Base-by-base conservation (phyloP, 2,888 invertebrate species). In the Ashinkailepas kermadecensis region DNA sequence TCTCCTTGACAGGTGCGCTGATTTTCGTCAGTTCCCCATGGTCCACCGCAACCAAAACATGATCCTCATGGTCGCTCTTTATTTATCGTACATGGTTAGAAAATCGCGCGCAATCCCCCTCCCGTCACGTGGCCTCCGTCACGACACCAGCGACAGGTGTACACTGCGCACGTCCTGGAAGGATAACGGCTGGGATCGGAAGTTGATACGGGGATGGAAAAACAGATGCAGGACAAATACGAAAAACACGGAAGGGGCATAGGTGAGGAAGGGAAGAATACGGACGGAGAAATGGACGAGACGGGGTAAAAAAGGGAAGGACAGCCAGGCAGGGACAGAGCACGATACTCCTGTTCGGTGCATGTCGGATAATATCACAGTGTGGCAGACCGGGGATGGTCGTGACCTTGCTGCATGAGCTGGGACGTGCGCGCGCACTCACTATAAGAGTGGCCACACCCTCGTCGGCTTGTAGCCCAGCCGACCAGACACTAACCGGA, bases 1-100 rank as follows among this genome's bases (percentile, higher is more conserved):
- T 39, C 39, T 39, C 39, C 39, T 39, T 39, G n/a, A 39, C 39
- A 39, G 39, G 4, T 39, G 39, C 39, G 39, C 39, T 39, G 39
- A 1, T 39, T 3, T 39, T 39, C 1, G 39, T 39, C 39, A 39
- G 39, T 39, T 39, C 39, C 39, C 4, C 39, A 39, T 4, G 39
- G 39, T 39, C 39, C 39, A 39, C 39, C 39, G 39, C 39, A 39
- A 39, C 39, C 39, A 39, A 39, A 64, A 18, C 21, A 9, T 21
- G 9, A n/a, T n/a, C n/a, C 64, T 25, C 39, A 74, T 54, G 6
- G 74, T 74, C 21, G 74, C 74, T 39, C 56, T 74, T 74, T 74
- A 74, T 74, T 74, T 23, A 21, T 10, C 13, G 18, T 74, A 74
- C 74, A 54, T 56, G 74, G 56, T 74, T 74, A 74, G 74, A 74